A percentile compares a stretch with the other conserved stretches of the same genome.
phyloP scores from a whole-genome alignment of 2,888 invertebrate species.

The Argynnis bischoffii region DNA sequence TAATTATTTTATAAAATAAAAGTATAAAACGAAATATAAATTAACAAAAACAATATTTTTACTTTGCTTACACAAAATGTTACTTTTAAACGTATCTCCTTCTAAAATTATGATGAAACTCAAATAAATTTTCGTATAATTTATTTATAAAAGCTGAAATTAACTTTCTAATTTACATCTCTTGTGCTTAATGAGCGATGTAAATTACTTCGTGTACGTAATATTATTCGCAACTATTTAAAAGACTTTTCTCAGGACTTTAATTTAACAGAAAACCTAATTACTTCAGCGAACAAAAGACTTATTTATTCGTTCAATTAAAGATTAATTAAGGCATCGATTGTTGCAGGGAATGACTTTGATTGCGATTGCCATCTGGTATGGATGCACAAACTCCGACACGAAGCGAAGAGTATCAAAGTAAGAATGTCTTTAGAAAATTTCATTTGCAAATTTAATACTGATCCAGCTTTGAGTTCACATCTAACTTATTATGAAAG shows the following conservation, averaged over 20 bases:
- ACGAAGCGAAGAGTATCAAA: constrained; percentile 88
- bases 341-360: constrained; percentile 90
- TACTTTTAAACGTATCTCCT: background rate
- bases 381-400: constrained; percentile 90
- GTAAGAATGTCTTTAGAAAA: constrained; percentile 87
- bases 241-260: constrained; percentile 18
- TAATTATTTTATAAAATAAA: no score
- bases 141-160: constrained; percentile 15
- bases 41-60: no score
- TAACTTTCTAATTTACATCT: constrained; percentile 20
- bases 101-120: background rate
- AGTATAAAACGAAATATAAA: no score
- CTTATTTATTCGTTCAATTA: constrained; percentile 39
- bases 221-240: constrained; percentile 19
- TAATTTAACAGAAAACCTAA: constrained; percentile 36
- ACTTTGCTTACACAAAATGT: no score
- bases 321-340: constrained; percentile 42
- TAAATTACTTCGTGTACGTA: constrained; percentile 24
- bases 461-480: constrained; percentile 64
- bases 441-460: constrained; percentile 86
- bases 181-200: constrained; percentile 19
- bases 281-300: constrained; percentile 34
- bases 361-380: constrained; percentile 92
- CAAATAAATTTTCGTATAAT: constrained; percentile 7
- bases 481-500: constrained; percentile 73